phyloP scores from a whole-genome alignment of 2,888 invertebrate species.

The Gisinianus flammeolus region DNA sequence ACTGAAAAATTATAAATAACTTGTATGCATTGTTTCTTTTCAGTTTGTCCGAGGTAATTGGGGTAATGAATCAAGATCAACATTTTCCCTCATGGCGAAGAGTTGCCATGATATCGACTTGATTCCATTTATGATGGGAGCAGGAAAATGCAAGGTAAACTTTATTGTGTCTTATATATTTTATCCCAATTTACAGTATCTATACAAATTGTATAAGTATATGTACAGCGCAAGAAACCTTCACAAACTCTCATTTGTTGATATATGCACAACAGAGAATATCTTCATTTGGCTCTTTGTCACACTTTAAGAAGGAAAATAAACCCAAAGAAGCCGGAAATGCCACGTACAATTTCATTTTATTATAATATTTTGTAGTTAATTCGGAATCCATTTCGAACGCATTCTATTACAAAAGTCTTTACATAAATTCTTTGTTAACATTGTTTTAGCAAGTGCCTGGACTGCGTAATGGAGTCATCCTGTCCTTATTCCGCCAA shows the following conservation, averaged over 20 bases:
- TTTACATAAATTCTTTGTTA: no score
- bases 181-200: no score
- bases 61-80: conserved; percentile 61
- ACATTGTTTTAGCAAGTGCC: conserved; percentile 59
- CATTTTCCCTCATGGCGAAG: conserved; percentile 62
- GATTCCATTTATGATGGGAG: conserved; percentile 62
- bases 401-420: background rate
- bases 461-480: conserved; percentile 62
- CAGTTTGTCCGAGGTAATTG: conserved; percentile 62
- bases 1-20: background rate
- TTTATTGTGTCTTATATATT: background rate
- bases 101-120: conserved; percentile 64
- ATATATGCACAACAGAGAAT: conserved; percentile 51
- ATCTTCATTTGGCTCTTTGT: conserved; percentile 55
- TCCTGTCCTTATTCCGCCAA: conserved; percentile 63
- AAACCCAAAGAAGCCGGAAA: conserved; percentile 61
- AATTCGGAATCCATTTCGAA: background rate
- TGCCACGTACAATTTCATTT: conserved; percentile 44
- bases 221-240: background rate
- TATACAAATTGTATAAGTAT: no score
- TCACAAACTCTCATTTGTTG: background rate
- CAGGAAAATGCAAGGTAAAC: conserved; percentile 50
- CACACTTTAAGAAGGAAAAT: conserved; percentile 60
- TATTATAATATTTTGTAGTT: background rate
- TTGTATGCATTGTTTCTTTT: background rate